Conservation (phyloP, 2,113 vertebrate genomes). For the Trichomycterus rosablanca region DNA sequence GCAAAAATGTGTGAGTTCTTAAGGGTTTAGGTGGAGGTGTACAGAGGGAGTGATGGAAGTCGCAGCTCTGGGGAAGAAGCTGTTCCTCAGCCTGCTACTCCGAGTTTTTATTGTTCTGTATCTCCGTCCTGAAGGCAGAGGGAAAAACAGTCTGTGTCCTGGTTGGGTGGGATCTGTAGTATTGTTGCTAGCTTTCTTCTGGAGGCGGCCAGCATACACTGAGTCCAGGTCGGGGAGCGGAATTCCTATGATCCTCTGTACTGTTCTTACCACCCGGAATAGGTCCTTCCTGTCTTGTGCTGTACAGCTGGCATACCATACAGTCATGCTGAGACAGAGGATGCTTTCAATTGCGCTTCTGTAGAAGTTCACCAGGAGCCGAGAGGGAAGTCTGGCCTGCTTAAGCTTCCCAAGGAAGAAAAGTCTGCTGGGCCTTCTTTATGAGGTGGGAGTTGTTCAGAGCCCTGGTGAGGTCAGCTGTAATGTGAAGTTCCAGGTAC, state of each 20-base stretch:
- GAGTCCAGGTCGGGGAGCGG: not conserved
- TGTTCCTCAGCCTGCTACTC: too few relatives aligned
- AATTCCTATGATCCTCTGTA: not conserved
- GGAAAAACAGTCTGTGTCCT: not conserved
- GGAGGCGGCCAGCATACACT: too few relatives aligned
- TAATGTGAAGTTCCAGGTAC: not conserved
- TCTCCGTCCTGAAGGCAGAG: not conserved
- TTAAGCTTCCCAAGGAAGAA: slow-evolving; percentile 2
- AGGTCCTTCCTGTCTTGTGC: not conserved
- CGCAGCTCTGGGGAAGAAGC: too few relatives aligned
- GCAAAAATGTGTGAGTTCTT: too few relatives aligned
- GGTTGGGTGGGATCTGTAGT: not conserved
- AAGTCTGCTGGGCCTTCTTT: slow-evolving; percentile 5
- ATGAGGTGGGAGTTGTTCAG: slow-evolving; percentile 9
- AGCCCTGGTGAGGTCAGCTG: not conserved
- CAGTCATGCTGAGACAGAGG: not conserved
- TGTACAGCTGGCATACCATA: not conserved
- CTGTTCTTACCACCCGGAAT: not conserved
- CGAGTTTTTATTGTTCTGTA: not conserved
- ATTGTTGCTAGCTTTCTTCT: not conserved
- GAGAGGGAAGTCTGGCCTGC: not conserved
- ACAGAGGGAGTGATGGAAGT: too few relatives aligned
- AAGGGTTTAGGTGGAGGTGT: too few relatives aligned
- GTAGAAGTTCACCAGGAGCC: not conserved
- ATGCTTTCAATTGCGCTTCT: not conserved